Evolutionary conservation across 2,888 invertebrate genomes (phyloP).

Genomic region (Philereme transversata): DNA sequence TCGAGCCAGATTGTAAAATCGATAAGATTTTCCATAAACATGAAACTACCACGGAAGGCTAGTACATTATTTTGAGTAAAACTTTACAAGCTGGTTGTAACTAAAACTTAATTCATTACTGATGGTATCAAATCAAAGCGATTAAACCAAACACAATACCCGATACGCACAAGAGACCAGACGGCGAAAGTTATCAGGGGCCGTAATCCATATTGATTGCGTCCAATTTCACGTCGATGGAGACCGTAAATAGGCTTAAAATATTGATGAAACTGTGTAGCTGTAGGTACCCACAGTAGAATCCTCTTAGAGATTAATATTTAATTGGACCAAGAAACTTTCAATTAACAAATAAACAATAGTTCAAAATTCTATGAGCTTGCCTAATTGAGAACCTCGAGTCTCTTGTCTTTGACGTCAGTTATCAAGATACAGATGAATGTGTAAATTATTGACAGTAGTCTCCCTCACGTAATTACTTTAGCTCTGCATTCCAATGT

Average conservation of each 20-base stretch:
- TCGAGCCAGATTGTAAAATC: conserved; percentile 8
- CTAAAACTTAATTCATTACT: too few relatives aligned
- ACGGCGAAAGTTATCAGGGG: conserved; percentile 35
- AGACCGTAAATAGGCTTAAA: conserved; percentile 40
- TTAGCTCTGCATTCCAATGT: conserved; percentile 36
- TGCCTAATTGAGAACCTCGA: too few relatives aligned
- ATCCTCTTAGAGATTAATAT: conserved; percentile 9
- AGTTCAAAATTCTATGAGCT: too few relatives aligned
- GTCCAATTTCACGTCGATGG: conserved; percentile 44
- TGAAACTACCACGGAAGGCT: conserved; percentile 1
- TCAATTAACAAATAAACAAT: too few relatives aligned
- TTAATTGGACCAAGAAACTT: too few relatives aligned
- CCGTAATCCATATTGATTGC: conserved; percentile 55
- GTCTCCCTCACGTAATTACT: conserved; percentile 39
- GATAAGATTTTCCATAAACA: conserved; percentile 2
- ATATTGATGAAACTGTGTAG: conserved; percentile 25
- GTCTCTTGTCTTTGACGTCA: not conserved
- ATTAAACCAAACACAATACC: conserved; percentile 6
- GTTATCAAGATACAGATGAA: conserved; percentile 27
- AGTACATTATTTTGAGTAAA: not conserved
- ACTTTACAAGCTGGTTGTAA: too few relatives aligned
- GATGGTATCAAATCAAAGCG: conserved; percentile 7
- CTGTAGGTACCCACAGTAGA: conserved; percentile 4
- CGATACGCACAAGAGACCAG: conserved; percentile 16
- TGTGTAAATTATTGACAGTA: conserved; percentile 22